Evolutionary conservation across 30 jellyfish, hydroid and myxozoan species (phyloP).

Genomic region (Hydractinia echinata): DNA sequence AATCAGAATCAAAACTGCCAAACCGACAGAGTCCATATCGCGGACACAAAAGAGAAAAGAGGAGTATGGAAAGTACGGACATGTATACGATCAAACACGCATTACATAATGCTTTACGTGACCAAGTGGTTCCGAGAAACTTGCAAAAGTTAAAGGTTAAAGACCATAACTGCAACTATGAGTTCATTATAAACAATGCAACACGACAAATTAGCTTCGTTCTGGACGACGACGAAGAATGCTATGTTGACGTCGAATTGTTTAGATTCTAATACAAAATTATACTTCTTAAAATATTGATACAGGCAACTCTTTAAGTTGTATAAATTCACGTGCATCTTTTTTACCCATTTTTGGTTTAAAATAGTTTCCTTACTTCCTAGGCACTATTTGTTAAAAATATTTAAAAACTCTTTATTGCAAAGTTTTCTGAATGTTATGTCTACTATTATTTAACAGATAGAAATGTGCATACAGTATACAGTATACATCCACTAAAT

Average conservation of each 20-base stretch:
- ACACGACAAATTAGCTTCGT: slow-evolving; percentile 3
- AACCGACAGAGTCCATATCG: neutral
- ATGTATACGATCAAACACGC: slow-evolving; percentile 8
- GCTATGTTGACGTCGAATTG: slow-evolving; percentile 11
- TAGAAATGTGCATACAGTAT: too few species aligned
- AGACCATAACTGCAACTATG: slow-evolving; percentile 2
- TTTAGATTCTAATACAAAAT: neutral
- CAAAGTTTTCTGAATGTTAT: too few species aligned
- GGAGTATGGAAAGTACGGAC: neutral
- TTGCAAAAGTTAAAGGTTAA: neutral
- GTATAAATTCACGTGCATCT: too few species aligned
- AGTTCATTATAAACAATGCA: slow-evolving; percentile 11
- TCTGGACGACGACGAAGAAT: neutral
- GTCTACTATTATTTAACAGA: too few species aligned
- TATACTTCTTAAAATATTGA: neutral
- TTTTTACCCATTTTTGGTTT: too few species aligned
- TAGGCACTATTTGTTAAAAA: too few species aligned
- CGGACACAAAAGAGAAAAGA: neutral
- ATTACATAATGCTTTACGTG: neutral
- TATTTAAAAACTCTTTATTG: too few species aligned
- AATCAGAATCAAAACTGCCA: neutral
- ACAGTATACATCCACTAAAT: too few species aligned
- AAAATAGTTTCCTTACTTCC: too few species aligned
- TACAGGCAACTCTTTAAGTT: too few species aligned
- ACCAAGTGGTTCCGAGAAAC: neutral